phyloP scores from a whole-genome alignment of 2,888 invertebrate genomes.

The Acleris emargana region DNA sequence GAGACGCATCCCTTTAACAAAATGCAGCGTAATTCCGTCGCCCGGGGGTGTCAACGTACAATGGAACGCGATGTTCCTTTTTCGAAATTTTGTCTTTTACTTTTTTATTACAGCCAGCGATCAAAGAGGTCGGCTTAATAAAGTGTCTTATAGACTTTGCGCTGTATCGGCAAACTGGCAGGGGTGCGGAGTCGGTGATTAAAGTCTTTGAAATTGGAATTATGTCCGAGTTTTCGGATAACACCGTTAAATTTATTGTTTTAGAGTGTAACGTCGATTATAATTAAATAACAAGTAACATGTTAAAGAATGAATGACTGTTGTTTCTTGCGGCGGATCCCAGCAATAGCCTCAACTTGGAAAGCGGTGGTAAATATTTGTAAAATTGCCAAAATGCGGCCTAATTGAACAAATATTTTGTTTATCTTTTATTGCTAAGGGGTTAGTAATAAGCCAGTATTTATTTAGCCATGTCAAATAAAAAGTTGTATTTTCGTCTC shows the following conservation, averaged over 20 bases:
- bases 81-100: slow-evolving; percentile 46
- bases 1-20: slow-evolving; percentile 42
- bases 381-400: too few species aligned
- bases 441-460: too few species aligned
- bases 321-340: too few species aligned
- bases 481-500: too few species aligned
- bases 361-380: too few species aligned
- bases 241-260: not conserved
- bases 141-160: slow-evolving; percentile 44
- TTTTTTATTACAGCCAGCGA: slow-evolving; percentile 56
- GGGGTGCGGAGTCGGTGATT: slow-evolving; percentile 25
- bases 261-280: too few species aligned
- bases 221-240: not conserved
- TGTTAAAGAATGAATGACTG: too few species aligned
- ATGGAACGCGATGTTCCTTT: slow-evolving; percentile 56
- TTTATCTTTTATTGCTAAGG: too few species aligned
- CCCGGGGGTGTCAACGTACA: slow-evolving; percentile 47
- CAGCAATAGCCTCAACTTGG: too few species aligned
- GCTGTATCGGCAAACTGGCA: slow-evolving; percentile 16
- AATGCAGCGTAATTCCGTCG: slow-evolving; percentile 52
- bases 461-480: too few species aligned
- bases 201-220: slow-evolving; percentile 21
- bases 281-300: too few species aligned
- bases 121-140: slow-evolving; percentile 54
- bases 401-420: too few species aligned